Percentiles rank a stretch among this genome's conserved stretches.
Conservation (phyloP, 1,140 invertebrate species). For the Aphelinus atriplicis region DNA sequence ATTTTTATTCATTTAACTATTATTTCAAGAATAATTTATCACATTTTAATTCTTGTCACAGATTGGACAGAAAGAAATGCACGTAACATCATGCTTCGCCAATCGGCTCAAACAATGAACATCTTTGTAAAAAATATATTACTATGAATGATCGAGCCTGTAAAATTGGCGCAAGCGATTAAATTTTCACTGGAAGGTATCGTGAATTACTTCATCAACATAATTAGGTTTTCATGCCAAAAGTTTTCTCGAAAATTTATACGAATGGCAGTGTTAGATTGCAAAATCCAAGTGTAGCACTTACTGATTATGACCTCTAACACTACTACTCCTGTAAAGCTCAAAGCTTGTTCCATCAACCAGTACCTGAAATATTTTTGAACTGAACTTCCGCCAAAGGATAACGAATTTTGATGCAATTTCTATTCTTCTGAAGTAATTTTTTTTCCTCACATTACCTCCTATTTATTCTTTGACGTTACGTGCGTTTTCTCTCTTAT, state of each 20-base stretch:
- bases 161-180: slow-evolving; percentile 39
- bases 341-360: slow-evolving; percentile 21
- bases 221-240: slow-evolving; percentile 36
- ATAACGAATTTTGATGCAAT: slow-evolving; percentile 42
- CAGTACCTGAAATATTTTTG: slow-evolving; percentile 21
- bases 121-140: slow-evolving; percentile 67
- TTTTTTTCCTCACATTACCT: slow-evolving; percentile 26
- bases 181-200: slow-evolving; percentile 32
- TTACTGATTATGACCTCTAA: slow-evolving; percentile 19
- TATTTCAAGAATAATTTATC: slow-evolving; percentile 66
- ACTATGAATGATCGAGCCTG: slow-evolving; percentile 63
- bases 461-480: slow-evolving; percentile 53
- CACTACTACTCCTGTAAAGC: slow-evolving; percentile 35
- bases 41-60: slow-evolving; percentile 65
- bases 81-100: slow-evolving; percentile 57
- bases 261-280: slow-evolving; percentile 32
- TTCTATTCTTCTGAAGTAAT: slow-evolving; percentile 30
- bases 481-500: slow-evolving; percentile 58
- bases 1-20: slow-evolving; percentile 58
- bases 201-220: slow-evolving; percentile 34
- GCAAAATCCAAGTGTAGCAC: slow-evolving; percentile 6
- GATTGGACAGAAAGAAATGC: slow-evolving; percentile 60
- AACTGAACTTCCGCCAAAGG: slow-evolving; percentile 37
- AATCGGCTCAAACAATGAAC: slow-evolving; percentile 62
- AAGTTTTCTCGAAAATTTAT: slow-evolving; percentile 37